These are phyloP conservation scores for Sinodicranocentrus sp. DNA, from an alignment of 2,888 invertebrate species.

Conservation along the genomic window DNA sequence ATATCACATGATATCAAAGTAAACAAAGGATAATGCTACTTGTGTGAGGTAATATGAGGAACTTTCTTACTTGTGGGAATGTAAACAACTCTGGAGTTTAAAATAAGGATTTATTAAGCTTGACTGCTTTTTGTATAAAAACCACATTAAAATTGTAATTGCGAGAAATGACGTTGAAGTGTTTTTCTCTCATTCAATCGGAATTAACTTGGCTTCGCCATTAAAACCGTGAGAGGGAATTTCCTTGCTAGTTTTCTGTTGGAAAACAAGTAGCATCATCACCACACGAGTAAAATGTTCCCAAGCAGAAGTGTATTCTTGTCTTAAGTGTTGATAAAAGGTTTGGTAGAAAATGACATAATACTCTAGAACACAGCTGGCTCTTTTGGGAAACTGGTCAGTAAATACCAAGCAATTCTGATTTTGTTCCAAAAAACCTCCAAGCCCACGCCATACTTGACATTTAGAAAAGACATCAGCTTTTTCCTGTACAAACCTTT, in stretches of 20 bases:
- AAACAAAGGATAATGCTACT: no score
- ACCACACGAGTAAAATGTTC: not conserved
- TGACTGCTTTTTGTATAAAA: constrained; percentile 30
- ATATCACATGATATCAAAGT: no score
- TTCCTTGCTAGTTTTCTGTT: not conserved
- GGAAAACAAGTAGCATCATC: not conserved
- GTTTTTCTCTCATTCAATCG: constrained; percentile 41
- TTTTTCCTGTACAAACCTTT: no score
- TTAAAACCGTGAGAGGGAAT: constrained; percentile 15
- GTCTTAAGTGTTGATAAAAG: not conserved
- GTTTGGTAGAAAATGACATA: constrained; percentile 18
- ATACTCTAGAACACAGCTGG: constrained; percentile 22
- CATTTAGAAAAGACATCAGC: no score
- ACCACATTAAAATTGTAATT: constrained; percentile 38
- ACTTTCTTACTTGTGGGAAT: no score
- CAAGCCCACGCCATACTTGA: not conserved
- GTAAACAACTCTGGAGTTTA: not conserved
- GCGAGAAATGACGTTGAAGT: no score
- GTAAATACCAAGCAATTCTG: constrained; percentile 36
- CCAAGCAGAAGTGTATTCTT: not conserved
- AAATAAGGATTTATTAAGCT: constrained; percentile 19
- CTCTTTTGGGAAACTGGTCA: constrained; percentile 22
- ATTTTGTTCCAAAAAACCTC: constrained; percentile 26
- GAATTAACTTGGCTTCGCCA: constrained; percentile 46
- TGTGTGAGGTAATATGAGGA: no score